Base-by-base conservation (phyloP, 2,888 invertebrate genomes). In the Polia nebulosa region DNA sequence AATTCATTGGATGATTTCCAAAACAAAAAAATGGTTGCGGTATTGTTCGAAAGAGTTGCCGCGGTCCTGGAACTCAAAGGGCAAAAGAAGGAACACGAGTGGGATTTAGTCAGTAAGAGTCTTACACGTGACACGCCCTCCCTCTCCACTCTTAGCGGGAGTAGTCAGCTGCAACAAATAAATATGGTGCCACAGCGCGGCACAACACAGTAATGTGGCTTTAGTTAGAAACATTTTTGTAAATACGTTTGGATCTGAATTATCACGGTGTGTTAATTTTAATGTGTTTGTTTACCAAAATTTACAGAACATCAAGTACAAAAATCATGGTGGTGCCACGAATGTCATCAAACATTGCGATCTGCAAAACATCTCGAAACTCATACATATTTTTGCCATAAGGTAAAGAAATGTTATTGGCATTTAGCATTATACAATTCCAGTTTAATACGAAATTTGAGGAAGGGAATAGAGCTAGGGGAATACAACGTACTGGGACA, bases 321-420 rank as follows among this genome's bases (percentile, higher is more conserved):
- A 9, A 81, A 82, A 4, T 82, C 81, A 15, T 92, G 90, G 90
- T 89, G 90, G 89, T 92, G 92, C 70, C 74, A 85, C 34, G 89
- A 90, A 76, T 92, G 92, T 65, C 82, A 86, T 25, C 85, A 86
- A 7, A 76, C 86, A 9, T 64, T 90, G 68, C 65, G 84, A 0
- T 86, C 91, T 1, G 82, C 86, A 0, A 65, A 85, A 17, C 70
- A 85, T 32, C 78, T 92, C 4, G 85, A 88, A 65, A 83, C 82
- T 1, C 93, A 93, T 63, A 74, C 84, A 6, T 86, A 89, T 36
- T 68, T 80, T 11, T 82, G 85, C 59, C 91, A 90, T 61, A 87
- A 86, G 85, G 92, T 92, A 69, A 78, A 27, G 13, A 45, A 51
- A 13, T 8, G 34, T 36, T n/a, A n/a, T n/a, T n/a, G n/a, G n/a